A percentile compares a stretch with the other conserved stretches of the same genome.
phyloP scores from a whole-genome alignment of 2,888 invertebrate genomes.

The Aspidiotus rigidus region DNA sequence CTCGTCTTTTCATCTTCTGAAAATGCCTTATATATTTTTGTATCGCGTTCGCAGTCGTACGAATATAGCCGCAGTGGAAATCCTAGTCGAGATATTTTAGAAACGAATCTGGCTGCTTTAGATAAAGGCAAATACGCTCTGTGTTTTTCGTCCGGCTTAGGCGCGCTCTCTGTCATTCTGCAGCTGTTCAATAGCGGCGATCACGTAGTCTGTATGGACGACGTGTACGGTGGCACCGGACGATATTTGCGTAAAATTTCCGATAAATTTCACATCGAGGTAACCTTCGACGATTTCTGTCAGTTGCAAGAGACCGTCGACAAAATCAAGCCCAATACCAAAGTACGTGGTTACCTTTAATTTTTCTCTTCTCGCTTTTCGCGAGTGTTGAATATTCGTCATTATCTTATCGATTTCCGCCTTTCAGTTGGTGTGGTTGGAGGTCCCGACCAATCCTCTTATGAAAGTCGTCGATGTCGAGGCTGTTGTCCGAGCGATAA shows the following conservation, averaged over 20 bases:
- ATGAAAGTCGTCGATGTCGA: conserved; percentile 82
- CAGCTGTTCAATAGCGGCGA: conserved; percentile 74
- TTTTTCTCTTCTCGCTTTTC: too few species aligned
- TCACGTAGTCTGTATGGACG: conserved; percentile 81
- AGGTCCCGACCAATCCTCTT: conserved; percentile 92
- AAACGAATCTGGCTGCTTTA: conserved; percentile 78
- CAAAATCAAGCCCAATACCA: conserved; percentile 72
- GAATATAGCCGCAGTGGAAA: conserved; percentile 93
- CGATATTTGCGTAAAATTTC: conserved; percentile 58
- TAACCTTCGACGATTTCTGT: conserved; percentile 69
- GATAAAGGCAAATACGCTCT: conserved; percentile 80
- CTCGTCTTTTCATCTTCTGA: not conserved
- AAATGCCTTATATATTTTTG: conserved; percentile 1
- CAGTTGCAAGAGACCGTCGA: conserved; percentile 55
- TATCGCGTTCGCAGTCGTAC: conserved; percentile 49
- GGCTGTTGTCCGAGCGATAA: conserved; percentile 56
- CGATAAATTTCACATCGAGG: conserved; percentile 59
- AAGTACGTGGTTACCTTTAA: conserved; percentile 53
- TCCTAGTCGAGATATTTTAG: conserved; percentile 80
- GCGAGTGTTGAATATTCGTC: not conserved
- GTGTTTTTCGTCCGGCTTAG: conserved; percentile 83
- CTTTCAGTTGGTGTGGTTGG: conserved; percentile 77
- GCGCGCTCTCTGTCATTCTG: conserved; percentile 66
- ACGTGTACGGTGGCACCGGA: conserved; percentile 90
- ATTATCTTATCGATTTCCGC: conserved; percentile 11